Evolutionary conservation across 2,113 vertebrate genomes (phyloP).

Genomic region (Eulemur rufifrons): DNA sequence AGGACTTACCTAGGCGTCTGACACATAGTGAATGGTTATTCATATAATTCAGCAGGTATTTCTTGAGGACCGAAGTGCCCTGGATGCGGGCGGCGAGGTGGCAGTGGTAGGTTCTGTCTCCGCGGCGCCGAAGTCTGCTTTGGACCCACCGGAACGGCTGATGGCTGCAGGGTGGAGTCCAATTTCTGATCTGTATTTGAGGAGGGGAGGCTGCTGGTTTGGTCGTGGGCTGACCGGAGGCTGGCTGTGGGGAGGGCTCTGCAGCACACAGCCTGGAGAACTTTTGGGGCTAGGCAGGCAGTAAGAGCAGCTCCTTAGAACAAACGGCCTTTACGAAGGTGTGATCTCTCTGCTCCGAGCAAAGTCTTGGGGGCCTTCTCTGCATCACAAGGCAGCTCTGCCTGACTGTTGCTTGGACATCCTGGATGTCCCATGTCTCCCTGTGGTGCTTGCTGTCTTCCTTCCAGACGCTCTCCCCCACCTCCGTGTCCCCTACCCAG

Average conservation of each 20-base stretch:
- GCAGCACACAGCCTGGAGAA: neutral
- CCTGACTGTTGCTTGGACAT: neutral
- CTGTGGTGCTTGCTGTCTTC: neutral
- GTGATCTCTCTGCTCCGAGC: neutral
- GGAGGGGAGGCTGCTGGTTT: neutral
- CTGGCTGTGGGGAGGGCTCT: neutral
- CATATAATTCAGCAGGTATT: rapidly evolving
- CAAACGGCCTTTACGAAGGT: neutral
- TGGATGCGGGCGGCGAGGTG: rapidly evolving
- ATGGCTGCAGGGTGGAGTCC: neutral
- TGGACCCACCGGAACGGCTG: neutral
- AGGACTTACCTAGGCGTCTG: no score
- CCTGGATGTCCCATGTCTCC: neutral
- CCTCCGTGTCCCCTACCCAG: neutral
- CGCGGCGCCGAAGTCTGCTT: rapidly evolving
- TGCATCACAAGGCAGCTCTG: neutral
- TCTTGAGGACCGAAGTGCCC: neutral
- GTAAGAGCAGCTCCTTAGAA: neutral
- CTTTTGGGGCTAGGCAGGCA: neutral
- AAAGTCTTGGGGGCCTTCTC: neutral
- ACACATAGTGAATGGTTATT: neutral
- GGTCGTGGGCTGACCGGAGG: no score
- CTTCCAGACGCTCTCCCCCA: neutral
- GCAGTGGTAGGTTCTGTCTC: neutral
- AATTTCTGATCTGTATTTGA: neutral